Evolutionary conservation across 2,888 invertebrate species (phyloP), one percentile per base, ranked within the genome.

Genomic region (Heptascelio sp.): DNA sequence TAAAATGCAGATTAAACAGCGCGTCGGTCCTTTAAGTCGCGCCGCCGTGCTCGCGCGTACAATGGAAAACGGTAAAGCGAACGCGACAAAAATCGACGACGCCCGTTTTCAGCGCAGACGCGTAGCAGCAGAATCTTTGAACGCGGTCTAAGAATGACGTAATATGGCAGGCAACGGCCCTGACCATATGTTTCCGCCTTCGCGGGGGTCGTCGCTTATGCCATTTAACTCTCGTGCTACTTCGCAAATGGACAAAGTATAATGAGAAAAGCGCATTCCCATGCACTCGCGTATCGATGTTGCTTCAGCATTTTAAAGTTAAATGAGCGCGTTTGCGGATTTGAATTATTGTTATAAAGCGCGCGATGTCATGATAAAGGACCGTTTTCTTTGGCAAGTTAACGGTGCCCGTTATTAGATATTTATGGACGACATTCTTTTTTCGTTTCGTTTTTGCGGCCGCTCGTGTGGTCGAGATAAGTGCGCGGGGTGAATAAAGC

Each of bases 161-260:
- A n/a, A n/a, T n/a, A n/a, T n/a, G n/a, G n/a, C n/a, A n/a, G n/a
- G n/a, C n/a, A n/a, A n/a, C n/a, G n/a, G n/a, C n/a, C n/a, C n/a
- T n/a, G n/a, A n/a, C n/a, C n/a, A n/a, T n/a, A n/a, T n/a, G 79
- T 83, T 83, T 83, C 83, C 84, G 79, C 59, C 81, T 80, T 77
- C 57, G 26, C 64, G 77, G 55, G 72, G 68, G 84, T 83, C 70
- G 70, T 8, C 30, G 71, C 55, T 57, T 43, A 60, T 59, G 25
- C 79, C 65, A 60, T 71, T 75, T n/a, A n/a, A 71, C 60, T 60
- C 75, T 17, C 19, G 72, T 15, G 57, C 62, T 46, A 64, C 67
- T 65, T 73, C 67, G 51, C 65, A 75, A 83, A 75, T 65, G 79
- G 76, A 55, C 68, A 37, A 60, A 77, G 77, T 59, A 77, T 76